These are phyloP conservation scores for Crotophaga sulcirostris DNA, from an alignment of 2,113 vertebrate species.

Conservation along the genomic window DNA sequence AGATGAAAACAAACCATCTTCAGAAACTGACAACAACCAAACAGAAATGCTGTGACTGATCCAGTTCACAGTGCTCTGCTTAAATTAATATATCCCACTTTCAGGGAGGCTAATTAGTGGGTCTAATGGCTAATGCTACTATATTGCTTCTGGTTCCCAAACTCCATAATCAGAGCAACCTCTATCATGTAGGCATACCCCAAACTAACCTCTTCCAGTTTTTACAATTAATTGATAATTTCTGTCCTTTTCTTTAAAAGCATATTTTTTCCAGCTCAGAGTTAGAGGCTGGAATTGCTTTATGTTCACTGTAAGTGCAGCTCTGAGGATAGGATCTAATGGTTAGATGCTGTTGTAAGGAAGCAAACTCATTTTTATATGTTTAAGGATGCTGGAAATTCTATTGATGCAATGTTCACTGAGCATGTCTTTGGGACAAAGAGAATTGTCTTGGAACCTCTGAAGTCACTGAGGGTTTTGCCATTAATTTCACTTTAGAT, in stretches of 20 bases:
- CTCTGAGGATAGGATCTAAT: not conserved
- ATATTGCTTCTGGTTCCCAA: not conserved
- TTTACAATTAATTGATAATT: not conserved
- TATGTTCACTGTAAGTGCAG: not conserved
- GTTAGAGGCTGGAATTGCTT: not conserved
- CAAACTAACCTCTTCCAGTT: not conserved
- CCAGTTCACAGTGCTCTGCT: not conserved
- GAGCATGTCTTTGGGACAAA: accelerated
- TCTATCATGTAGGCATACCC: too few species aligned
- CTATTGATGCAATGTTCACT: not conserved
- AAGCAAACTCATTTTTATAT: not conserved
- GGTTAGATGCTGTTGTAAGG: not conserved
- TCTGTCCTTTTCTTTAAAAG: not conserved
- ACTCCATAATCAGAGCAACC: too few species aligned
- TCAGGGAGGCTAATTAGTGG: not conserved
- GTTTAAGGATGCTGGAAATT: not conserved
- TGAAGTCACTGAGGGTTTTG: not conserved
- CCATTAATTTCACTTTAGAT: not conserved
- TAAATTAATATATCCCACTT: not conserved
- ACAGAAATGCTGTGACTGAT: not conserved
- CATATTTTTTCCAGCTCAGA: accelerated
- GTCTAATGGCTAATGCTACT: accelerated
- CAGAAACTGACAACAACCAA: not conserved
- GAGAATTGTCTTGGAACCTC: not conserved
- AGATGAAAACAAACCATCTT: not conserved